Evolutionary conservation across 1,140 invertebrate genomes (phyloP), one percentile per base, ranked within the genome.

Genomic region (Zaprionus capensis): DNA sequence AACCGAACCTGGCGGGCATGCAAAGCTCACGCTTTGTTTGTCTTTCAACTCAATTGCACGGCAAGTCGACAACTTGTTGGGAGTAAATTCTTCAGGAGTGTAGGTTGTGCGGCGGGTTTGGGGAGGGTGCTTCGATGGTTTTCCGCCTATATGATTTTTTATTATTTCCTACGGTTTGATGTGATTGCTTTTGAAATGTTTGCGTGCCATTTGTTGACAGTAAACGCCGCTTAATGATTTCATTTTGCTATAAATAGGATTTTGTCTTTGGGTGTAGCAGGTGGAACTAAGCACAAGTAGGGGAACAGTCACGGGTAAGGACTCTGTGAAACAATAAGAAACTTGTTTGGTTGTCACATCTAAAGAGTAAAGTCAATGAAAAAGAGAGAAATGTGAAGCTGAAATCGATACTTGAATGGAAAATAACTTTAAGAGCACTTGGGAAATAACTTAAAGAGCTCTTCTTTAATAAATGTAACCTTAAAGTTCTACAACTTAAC

Each of bases 21-120:
- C 74, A 76, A 72, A 72, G 69, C 74, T 73, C 63, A 51, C 63
- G 74, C 71, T 76, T 85, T 86, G 76, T 82, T 85, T 85, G 82
- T 85, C 82, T 85, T 82, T 85, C 82, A 85, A 85, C 79, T 85
- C 82, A 78, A 85, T 85, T 86, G 82, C 82, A 85, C 69, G 79
- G 75, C 79, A 86, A 78, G 79, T 82, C 73, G 73, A 71, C 68
- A 71, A 71, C 68, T 71, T 76, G 68, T 65, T 65, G 61, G 56
- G 41, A 66, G 26, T 44, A 61, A 12, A 26, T 69, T 57, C 7
- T 36, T 53, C 41, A 61, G 67, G 17, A 20, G 34, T 36, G 53
- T 24, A 15, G 14, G 36, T 2, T 14, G 31, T n/a, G 5, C n/a
- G 14, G 46, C 9, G 1, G 17, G 11, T 5, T 3, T 15, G 11